Evolutionary conservation across 2,113 vertebrate genomes (phyloP).

Genomic region (Monopterus albus): DNA sequence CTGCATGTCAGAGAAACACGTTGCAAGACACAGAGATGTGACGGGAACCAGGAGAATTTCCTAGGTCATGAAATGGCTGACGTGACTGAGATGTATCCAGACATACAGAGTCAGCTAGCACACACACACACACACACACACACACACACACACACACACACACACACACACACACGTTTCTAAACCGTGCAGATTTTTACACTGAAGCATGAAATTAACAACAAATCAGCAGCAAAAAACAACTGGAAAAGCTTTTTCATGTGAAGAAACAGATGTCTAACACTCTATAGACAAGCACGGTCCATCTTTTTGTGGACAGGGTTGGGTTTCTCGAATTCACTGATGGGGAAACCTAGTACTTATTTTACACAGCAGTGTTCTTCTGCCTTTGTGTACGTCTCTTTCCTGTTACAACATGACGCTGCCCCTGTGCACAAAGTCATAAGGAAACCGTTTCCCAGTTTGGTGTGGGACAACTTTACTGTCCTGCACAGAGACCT

Average conservation of each 20-base stretch:
- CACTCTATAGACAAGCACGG: too few relatives aligned
- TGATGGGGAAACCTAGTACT: too few relatives aligned
- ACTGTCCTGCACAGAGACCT: too few relatives aligned
- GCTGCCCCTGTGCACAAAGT: not conserved
- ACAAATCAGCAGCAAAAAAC: not conserved
- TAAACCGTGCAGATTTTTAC: not conserved
- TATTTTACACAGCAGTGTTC: not conserved
- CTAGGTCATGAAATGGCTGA: slow-evolving; percentile 6
- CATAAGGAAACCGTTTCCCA: not conserved
- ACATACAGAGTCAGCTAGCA: too few relatives aligned
- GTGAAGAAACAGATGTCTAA: too few relatives aligned
- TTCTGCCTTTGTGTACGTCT: too few relatives aligned
- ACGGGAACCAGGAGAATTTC: slow-evolving; percentile 48
- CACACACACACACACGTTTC: not conserved
- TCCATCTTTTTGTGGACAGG: too few relatives aligned
- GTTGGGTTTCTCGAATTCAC: too few relatives aligned
- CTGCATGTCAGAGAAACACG: slow-evolving; percentile 23
- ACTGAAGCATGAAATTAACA: not conserved
- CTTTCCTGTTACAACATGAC: not conserved
- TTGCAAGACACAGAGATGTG: slow-evolving; percentile 16
- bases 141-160: not conserved
- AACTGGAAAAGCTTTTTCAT: not conserved
- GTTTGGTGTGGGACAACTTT: not conserved
- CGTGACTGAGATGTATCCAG: not conserved
- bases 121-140: slow-evolving; percentile 1